These are phyloP conservation scores for Barypeithes pellucidus DNA, from an alignment of 2,888 invertebrate genomes.

Conservation along the genomic window DNA sequence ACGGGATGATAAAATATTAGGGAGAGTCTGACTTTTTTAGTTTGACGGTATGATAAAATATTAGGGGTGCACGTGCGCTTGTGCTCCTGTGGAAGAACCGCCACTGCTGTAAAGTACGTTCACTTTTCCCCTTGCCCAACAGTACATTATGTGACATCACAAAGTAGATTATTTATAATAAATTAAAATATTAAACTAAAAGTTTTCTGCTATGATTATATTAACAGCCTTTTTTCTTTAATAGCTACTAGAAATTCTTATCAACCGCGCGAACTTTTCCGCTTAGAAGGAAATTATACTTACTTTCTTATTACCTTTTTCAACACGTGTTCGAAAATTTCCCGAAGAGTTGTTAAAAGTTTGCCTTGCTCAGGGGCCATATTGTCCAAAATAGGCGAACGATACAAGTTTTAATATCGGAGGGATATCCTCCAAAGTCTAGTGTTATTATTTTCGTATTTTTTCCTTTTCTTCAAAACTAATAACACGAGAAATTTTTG, in stretches of 20 bases:
- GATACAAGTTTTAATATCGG: conserved; percentile 35
- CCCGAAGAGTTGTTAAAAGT: conserved; percentile 30
- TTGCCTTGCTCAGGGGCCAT: conserved; percentile 38
- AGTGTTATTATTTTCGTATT: conserved; percentile 25
- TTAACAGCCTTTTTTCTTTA: not conserved
- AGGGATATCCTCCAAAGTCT: conserved; percentile 13
- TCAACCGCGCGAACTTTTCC: conserved; percentile 3
- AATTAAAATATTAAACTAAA: too few species aligned
- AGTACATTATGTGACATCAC: too few species aligned
- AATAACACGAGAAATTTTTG: conserved; percentile 10
- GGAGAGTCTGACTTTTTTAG: too few species aligned
- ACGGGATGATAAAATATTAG: too few species aligned
- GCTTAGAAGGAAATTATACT: conserved; percentile 36
- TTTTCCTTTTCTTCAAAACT: conserved; percentile 24
- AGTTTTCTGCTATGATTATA: not conserved
- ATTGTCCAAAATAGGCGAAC: conserved; percentile 30
- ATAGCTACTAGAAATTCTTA: conserved; percentile 21
- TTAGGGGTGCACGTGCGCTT: too few species aligned
- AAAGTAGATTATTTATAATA: too few species aligned
- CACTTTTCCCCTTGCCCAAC: too few species aligned
- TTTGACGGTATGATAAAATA: too few species aligned
- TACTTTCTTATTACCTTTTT: conserved; percentile 40
- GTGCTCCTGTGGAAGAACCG: too few species aligned
- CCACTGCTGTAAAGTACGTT: too few species aligned
- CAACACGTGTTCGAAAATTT: conserved; percentile 34